A percentile compares a stretch with the other conserved stretches of the same genome.
Conservation (phyloP, 2,113 vertebrate genomes). For the Dolichotis patagonum region DNA sequence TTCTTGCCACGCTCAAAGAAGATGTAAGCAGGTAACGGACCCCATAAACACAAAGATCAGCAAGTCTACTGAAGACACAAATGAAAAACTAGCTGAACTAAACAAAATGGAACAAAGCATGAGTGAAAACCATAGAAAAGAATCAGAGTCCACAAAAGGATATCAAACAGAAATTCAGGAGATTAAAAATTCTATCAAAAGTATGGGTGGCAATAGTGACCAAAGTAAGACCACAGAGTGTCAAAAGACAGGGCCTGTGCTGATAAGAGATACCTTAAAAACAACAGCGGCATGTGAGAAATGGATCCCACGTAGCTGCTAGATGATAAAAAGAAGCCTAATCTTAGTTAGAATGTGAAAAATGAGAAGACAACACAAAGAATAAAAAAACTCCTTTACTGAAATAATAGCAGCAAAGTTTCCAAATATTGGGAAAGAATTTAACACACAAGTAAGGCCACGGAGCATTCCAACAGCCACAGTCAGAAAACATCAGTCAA, state of each 20-base stretch:
- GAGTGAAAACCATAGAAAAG: background rate
- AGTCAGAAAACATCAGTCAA: background rate
- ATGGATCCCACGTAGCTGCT: background rate
- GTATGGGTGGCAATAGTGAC: background rate
- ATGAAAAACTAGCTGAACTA: background rate
- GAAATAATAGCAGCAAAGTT: background rate
- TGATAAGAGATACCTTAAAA: background rate
- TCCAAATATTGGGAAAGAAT: background rate
- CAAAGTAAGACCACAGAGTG: background rate
- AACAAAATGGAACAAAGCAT: background rate
- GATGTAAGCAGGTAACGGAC: background rate
- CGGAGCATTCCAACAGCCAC: background rate
- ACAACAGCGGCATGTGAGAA: background rate
- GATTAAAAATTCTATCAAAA: background rate
- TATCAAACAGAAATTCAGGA: background rate
- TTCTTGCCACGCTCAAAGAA: background rate
- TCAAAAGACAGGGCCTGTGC: background rate
- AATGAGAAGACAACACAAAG: background rate
- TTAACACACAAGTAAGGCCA: background rate
- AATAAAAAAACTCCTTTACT: background rate
- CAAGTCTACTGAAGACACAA: background rate
- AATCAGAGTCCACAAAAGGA: background rate
- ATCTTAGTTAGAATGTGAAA: background rate
- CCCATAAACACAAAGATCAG: background rate
- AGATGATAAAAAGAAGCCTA: background rate